These are phyloP conservation scores for Glaucopsyche alexis DNA, from an alignment of 2,888 invertebrate species.

Conservation along the genomic window DNA sequence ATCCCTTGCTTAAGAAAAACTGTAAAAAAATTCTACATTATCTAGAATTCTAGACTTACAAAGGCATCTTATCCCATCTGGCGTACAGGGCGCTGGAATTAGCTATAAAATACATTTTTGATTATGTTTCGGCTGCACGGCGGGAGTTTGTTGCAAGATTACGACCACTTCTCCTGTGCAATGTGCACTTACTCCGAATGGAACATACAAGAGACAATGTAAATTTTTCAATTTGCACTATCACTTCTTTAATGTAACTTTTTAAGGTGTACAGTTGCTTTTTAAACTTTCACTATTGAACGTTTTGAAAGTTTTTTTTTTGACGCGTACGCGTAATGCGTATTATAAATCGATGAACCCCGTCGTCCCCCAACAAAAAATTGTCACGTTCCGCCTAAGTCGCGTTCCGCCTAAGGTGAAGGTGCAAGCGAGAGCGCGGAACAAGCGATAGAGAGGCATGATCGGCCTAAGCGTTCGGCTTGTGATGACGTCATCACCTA, in stretches of 20 bases:
- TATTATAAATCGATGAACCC: too few relatives aligned
- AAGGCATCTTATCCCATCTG: conserved; percentile 10
- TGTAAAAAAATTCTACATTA: background rate
- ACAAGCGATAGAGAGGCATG: too few relatives aligned
- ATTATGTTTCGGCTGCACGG: conserved; percentile 20
- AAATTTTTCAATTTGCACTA: conserved; percentile 20
- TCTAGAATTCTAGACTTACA: background rate
- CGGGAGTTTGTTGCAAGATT: conserved; percentile 20
- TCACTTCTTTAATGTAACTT: background rate
- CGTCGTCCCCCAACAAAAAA: too few relatives aligned
- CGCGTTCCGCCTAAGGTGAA: too few relatives aligned
- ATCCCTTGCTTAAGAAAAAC: too few relatives aligned
- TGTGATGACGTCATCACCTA: too few relatives aligned
- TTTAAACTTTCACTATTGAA: too few relatives aligned
- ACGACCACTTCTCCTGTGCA: conserved; percentile 1
- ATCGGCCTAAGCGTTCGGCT: too few relatives aligned
- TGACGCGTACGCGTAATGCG: too few relatives aligned
- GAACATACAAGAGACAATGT: conserved; percentile 20
- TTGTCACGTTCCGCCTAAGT: too few relatives aligned
- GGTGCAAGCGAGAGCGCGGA: too few relatives aligned
- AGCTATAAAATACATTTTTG: conserved; percentile 28
- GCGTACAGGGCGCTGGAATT: conserved; percentile 2
- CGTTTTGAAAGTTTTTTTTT: too few relatives aligned
- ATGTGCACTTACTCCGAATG: conserved; percentile 18
- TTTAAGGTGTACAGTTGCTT: background rate